Evolutionary conservation across 2,113 vertebrate genomes (phyloP), one percentile per base, ranked within the genome.

Genomic region (Cyphomyrus plagiostoma): DNA sequence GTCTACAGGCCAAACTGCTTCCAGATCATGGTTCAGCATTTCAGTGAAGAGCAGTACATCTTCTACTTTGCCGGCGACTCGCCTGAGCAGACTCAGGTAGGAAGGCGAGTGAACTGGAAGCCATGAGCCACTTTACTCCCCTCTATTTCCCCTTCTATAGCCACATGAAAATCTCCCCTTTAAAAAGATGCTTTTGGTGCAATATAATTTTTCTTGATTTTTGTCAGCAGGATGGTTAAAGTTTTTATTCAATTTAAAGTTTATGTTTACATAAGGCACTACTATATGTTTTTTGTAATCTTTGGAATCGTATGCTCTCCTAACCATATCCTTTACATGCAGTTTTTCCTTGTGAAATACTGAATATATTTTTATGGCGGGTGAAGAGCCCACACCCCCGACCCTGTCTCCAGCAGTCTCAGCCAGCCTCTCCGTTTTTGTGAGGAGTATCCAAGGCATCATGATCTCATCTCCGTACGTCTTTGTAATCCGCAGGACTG

Each of bases 11-110:
- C 98, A 97, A 99, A 99, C 96, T 99, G 98, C 98, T 99, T 99
- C 95, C 98, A 99, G 96, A 97, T 99, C 96, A 98, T 99, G 95
- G 97, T 99, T 95, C 98, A 99, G 96, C 98, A 99, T 97, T 99
- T 99, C 92, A 99, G 98, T 92, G 98, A 99, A 95, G 98, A 99
- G 92, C 98, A 99, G 97, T 98, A 98, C 96, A 99, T 99, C 95
- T 99, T 99, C 93, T 99, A 99, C 96, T 99, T 99, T 94, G 97
- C 98, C 66, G 97, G 98, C 48, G 98, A 99, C 90, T 97, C 95
- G 94, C 96, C 97, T 92, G 98, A 99, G 93, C 98, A 99, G 93
- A 97, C 97, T 91, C 98, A 99, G 96, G 98, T 99, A 94, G 95
- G 93, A 80, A 17, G 74, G 74, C 74, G 4, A 1, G 1, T 77